Evolutionary conservation across 2,113 vertebrate species (phyloP).

Genomic region (Raphicerus campestris): DNA sequence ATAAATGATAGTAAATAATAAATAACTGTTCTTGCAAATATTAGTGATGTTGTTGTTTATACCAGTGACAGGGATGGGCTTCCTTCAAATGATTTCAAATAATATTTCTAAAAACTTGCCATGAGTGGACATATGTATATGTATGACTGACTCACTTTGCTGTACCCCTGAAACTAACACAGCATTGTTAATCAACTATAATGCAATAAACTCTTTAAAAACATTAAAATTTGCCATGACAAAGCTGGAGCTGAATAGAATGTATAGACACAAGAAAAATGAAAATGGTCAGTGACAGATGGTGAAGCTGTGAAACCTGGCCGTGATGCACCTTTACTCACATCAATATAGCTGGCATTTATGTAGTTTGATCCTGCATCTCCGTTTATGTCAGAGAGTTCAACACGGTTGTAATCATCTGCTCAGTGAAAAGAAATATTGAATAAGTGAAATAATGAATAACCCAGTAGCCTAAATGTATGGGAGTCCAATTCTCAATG

Average conservation of each 20-base stretch:
- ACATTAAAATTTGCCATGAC: neutral
- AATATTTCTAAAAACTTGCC: neutral
- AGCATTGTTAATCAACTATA: neutral
- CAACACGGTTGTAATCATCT: constrained; percentile 97
- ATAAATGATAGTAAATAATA: neutral
- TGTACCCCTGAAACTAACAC: neutral
- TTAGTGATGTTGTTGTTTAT: neutral
- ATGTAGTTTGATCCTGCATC: constrained; percentile 91
- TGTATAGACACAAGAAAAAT: neutral
- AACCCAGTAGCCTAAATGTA: neutral
- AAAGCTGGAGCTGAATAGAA: neutral
- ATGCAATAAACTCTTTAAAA: neutral
- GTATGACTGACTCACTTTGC: neutral
- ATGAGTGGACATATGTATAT: neutral
- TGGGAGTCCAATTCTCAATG: neutral
- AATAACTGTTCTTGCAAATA: neutral
- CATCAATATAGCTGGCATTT: constrained; percentile 97
- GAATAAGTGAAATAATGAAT: neutral
- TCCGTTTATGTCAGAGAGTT: constrained; percentile 84
- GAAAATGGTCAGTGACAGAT: too few relatives aligned
- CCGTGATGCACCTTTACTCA: constrained; percentile 68
- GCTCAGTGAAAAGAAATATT: constrained; percentile 32
- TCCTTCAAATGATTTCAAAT: neutral
- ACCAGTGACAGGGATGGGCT: neutral
- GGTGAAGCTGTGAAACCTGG: neutral